phyloP scores from a whole-genome alignment of 2,888 invertebrate genomes.

The Cabera pusaria region DNA sequence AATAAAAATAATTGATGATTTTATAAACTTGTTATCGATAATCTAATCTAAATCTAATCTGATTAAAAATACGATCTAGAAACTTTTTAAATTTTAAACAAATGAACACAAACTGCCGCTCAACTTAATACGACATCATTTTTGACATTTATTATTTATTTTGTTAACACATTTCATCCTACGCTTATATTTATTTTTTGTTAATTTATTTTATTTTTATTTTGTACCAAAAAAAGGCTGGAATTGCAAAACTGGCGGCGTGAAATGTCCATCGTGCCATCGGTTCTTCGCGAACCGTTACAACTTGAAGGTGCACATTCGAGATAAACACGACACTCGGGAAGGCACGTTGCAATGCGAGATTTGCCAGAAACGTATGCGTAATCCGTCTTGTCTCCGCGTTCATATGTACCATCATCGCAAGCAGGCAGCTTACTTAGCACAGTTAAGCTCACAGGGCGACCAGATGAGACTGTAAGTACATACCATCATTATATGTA shows the following conservation, averaged over 20 bases:
- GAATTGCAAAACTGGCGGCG: slow-evolving; percentile 79
- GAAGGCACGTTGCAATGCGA: slow-evolving; percentile 87
- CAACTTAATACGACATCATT: too few relatives aligned
- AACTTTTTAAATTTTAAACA: too few relatives aligned
- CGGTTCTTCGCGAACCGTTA: slow-evolving; percentile 86
- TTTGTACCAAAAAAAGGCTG: slow-evolving; percentile 49
- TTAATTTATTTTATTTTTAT: slow-evolving; percentile 13
- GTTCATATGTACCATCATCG: slow-evolving; percentile 87
- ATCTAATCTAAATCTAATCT: too few relatives aligned
- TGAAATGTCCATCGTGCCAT: slow-evolving; percentile 85
- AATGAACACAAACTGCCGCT: too few relatives aligned
- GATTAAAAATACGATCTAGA: too few relatives aligned
- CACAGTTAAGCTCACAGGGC: slow-evolving; percentile 60
- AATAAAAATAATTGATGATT: too few relatives aligned
- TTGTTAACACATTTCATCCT: slow-evolving; percentile 13
- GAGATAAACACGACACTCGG: slow-evolving; percentile 88
- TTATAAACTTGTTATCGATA: too few relatives aligned
- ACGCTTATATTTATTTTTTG: slow-evolving; percentile 14
- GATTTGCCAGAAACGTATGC: slow-evolving; percentile 87
- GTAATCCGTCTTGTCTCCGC: slow-evolving; percentile 85
- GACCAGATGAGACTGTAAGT: slow-evolving; percentile 60
- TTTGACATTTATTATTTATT: background rate
- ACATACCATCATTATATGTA: background rate
- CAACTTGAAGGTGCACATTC: slow-evolving; percentile 88
- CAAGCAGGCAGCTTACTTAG: slow-evolving; percentile 80